These are phyloP conservation scores for Acanthopagrus latus DNA, from an alignment of 2,797 vertebrate species.

Conservation along the genomic window DNA sequence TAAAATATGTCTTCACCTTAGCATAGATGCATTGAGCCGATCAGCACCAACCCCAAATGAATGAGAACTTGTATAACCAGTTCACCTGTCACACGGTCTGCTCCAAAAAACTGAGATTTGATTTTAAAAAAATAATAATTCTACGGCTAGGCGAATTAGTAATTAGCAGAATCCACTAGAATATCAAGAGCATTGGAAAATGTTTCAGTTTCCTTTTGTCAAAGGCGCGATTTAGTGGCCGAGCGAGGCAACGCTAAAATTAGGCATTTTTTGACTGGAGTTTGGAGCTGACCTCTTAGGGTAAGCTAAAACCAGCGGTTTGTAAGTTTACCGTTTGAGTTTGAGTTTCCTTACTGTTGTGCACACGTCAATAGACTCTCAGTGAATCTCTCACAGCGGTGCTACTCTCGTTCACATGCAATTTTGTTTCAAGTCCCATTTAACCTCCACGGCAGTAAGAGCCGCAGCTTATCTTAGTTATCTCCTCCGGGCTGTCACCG, in stretches of 20 bases:
- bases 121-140: not conserved
- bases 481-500: conserved; percentile 40
- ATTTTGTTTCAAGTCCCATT: not conserved
- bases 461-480: not conserved
- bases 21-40: not conserved
- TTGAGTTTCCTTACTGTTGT: not conserved
- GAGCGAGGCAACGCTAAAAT: not conserved
- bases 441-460: not conserved
- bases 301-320: not conserved
- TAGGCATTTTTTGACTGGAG: conserved; percentile 2
- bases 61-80: not conserved
- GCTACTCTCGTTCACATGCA: no score
- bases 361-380: not conserved
- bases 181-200: not conserved
- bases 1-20: not conserved
- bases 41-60: not conserved
- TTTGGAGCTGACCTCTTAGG: not conserved
- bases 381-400: not conserved
- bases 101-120: not conserved
- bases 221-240: not conserved
- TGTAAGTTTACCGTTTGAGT: not conserved
- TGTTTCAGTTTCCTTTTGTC: not conserved
- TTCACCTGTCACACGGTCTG: not conserved
- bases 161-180: not conserved
- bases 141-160: not conserved